Conservation (phyloP, 2,888 invertebrate genomes). For the Zygaena filipendulae region DNA sequence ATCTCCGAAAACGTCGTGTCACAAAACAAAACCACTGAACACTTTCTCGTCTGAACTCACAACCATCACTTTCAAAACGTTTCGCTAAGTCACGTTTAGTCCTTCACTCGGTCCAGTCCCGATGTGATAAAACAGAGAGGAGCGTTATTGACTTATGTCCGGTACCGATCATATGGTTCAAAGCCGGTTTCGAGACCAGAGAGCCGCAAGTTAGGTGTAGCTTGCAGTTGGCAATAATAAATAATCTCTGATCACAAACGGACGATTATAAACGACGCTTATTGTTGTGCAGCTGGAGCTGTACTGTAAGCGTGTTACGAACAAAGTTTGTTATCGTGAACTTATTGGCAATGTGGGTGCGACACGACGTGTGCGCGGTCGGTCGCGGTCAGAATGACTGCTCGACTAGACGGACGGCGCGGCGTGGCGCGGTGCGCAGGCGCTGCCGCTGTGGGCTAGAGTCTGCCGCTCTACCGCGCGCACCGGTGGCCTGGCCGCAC, state of each 20-base stretch:
- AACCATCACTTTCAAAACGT: background rate
- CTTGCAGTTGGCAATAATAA: too few relatives aligned
- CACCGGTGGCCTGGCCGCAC: too few relatives aligned
- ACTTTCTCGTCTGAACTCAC: too few relatives aligned
- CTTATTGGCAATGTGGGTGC: slow-evolving; percentile 23
- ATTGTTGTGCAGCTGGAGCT: slow-evolving; percentile 35
- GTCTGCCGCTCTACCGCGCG: slow-evolving; percentile 13
- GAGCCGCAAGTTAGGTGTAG: too few relatives aligned
- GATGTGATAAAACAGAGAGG: too few relatives aligned
- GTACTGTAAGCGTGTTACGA: slow-evolving; percentile 25
- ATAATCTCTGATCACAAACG: too few relatives aligned
- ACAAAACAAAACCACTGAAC: slow-evolving; percentile 37
- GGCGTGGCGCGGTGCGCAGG: slow-evolving; percentile 9
- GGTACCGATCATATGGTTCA: slow-evolving; percentile 46
- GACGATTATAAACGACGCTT: too few relatives aligned
- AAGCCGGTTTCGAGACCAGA: slow-evolving; percentile 39
- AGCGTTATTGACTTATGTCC: too few relatives aligned
- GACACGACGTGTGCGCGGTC: slow-evolving; percentile 43
- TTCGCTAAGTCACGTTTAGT: background rate
- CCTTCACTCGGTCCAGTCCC: too few relatives aligned
- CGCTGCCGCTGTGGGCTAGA: slow-evolving; percentile 18
- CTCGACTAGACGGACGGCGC: slow-evolving; percentile 32
- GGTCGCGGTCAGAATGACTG: slow-evolving; percentile 45
- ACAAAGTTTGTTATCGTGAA: slow-evolving; percentile 50
- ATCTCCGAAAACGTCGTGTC: slow-evolving; percentile 41